phyloP scores from a whole-genome alignment of 2,888 invertebrate species.

The Macaria liturata region DNA sequence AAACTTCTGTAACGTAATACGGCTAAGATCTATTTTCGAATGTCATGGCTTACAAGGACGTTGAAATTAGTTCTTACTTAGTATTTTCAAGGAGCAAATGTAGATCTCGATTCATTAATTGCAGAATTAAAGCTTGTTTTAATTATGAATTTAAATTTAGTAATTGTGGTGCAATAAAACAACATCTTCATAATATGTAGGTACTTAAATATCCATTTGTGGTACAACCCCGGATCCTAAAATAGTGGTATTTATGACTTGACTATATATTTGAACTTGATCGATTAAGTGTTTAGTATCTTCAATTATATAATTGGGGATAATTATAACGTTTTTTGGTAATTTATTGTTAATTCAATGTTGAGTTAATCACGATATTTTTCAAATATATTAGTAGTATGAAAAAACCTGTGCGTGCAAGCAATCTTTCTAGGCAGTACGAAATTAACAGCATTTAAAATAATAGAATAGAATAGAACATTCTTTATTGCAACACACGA shows the following conservation, averaged over 20 bases:
- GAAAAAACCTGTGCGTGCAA: no score
- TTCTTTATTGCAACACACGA: no score
- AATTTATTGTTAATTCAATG: no score
- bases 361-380: background rate
- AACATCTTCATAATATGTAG: conserved; percentile 3
- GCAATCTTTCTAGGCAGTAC: no score
- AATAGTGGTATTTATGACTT: no score
- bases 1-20: conserved; percentile 5
- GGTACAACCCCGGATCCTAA: conserved; percentile 2
- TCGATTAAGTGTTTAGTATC: no score
- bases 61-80: background rate
- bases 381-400: no score
- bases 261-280: no score
- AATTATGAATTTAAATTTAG: conserved; percentile 2
- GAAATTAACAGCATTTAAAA: no score
- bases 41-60: conserved; percentile 8
- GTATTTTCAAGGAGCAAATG: conserved; percentile 1
- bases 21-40: conserved; percentile 20
- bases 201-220: background rate
- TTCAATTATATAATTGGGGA: no score
- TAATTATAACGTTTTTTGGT: no score
- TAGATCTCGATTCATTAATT: conserved; percentile 1
- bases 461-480: no score
- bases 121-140: conserved; percentile 6
- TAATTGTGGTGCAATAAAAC: conserved; percentile 13